Evolutionary conservation across 2,888 invertebrate genomes (phyloP).

Genomic region (Geophilus truncorum): DNA sequence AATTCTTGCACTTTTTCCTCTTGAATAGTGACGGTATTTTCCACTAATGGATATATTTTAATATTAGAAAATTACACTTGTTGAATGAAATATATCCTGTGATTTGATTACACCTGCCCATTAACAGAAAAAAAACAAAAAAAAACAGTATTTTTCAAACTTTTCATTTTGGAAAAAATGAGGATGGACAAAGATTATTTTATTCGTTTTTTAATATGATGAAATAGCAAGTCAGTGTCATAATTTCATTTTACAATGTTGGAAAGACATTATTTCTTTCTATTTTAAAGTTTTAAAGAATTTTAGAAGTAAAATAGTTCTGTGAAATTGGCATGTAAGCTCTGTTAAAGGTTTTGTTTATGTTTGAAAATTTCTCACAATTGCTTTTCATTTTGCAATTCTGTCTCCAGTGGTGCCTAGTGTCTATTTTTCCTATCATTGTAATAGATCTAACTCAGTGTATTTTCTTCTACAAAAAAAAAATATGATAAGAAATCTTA

Average conservation of each 20-base stretch:
- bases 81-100: slow-evolving; percentile 35
- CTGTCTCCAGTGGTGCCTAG: slow-evolving; percentile 25
- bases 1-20: slow-evolving; percentile 5
- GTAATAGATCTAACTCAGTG: slow-evolving; percentile 20
- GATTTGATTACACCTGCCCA: slow-evolving; percentile 28
- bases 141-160: slow-evolving; percentile 13
- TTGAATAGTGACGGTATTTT: slow-evolving; percentile 35
- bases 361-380: background rate
- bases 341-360: background rate
- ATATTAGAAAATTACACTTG: slow-evolving; percentile 34
- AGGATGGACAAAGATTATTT: slow-evolving; percentile 1
- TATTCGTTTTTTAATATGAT: background rate
- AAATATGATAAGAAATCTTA: background rate
- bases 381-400: background rate
- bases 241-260: background rate
- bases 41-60: slow-evolving; percentile 37
- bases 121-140: background rate
- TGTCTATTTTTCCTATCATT: slow-evolving; percentile 27
- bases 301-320: background rate
- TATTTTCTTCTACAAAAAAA: slow-evolving; percentile 19
- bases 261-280: background rate
- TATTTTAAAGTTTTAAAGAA: too few species aligned
- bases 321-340: background rate
- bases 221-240: background rate
- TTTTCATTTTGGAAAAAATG: background rate